These are phyloP conservation scores for Aricia artaxerxes DNA, from an alignment of 2,888 invertebrate species.

Conservation along the genomic window DNA sequence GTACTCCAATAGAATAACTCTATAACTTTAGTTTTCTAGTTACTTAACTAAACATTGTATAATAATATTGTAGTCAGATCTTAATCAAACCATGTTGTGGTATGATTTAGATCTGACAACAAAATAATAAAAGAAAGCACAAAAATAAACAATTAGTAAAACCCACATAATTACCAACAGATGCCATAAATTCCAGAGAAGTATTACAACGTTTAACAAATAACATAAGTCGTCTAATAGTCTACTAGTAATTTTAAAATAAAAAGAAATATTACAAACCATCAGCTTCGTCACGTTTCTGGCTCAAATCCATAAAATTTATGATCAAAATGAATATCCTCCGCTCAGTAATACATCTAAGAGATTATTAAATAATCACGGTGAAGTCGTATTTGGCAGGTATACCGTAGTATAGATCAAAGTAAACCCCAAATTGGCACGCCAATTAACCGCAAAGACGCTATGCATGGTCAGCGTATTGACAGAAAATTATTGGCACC, in stretches of 20 bases:
- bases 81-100: not conserved
- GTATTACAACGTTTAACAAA: not conserved
- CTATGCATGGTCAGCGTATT: slow-evolving; percentile 71
- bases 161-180: not conserved
- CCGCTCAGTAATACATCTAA: slow-evolving; percentile 8
- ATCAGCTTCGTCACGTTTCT: slow-evolving; percentile 19
- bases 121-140: not conserved
- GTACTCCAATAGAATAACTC: no score
- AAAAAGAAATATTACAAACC: slow-evolving; percentile 25
- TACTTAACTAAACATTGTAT: not conserved
- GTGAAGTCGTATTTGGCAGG: slow-evolving; percentile 7
- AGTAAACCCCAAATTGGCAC: slow-evolving; percentile 62
- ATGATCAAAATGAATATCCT: slow-evolving; percentile 20
- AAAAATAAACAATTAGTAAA: not conserved
- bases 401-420: slow-evolving; percentile 21
- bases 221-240: not conserved
- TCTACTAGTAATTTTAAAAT: slow-evolving; percentile 30
- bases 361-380: slow-evolving; percentile 1
- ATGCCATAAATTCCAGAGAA: not conserved
- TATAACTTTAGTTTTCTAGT: no score
- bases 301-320: slow-evolving; percentile 25
- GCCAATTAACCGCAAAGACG: slow-evolving; percentile 59
- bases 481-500: slow-evolving; percentile 78
- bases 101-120: not conserved
- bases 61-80: not conserved